Evolutionary conservation across 2,797 vertebrate species (phyloP).

Genomic region (Ataeniobius toweri): DNA sequence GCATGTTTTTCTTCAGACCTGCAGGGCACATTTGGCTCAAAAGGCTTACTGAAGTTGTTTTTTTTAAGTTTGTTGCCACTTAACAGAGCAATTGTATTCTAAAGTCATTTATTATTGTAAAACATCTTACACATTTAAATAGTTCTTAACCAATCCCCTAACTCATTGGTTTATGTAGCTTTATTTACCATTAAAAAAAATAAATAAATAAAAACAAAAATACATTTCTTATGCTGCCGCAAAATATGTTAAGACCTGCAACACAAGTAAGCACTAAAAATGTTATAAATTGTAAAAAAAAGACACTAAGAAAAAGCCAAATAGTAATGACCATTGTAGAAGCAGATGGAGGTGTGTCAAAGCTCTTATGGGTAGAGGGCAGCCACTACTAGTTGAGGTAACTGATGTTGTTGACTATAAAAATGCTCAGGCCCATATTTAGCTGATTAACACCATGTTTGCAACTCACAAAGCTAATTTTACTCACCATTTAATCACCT

Average conservation of each 20-base stretch:
- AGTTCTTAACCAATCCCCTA: neutral
- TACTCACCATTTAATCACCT: no score
- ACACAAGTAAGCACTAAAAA: neutral
- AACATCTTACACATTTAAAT: neutral
- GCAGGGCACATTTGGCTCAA: neutral
- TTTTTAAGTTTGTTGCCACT: neutral
- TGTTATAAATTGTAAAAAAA: neutral
- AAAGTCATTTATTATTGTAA: neutral
- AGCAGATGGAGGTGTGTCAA: neutral
- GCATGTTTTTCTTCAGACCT: slow-evolving; percentile 5
- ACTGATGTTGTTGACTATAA: no score
- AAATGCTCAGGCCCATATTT: no score
- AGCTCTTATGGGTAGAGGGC: no score
- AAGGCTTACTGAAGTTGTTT: neutral
- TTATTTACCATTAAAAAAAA: neutral
- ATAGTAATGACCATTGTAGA: neutral
- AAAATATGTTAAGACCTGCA: neutral
- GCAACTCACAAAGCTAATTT: no score
- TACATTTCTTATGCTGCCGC: no score
- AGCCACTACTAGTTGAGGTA: no score
- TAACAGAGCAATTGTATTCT: neutral
- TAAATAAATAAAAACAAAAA: neutral
- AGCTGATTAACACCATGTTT: no score
- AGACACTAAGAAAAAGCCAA: slow-evolving; percentile 19
- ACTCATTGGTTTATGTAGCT: no score